Evolutionary conservation across 2,888 invertebrate genomes (phyloP), one percentile per base, ranked within the genome.

Genomic region (Chrysina gloriosa): DNA sequence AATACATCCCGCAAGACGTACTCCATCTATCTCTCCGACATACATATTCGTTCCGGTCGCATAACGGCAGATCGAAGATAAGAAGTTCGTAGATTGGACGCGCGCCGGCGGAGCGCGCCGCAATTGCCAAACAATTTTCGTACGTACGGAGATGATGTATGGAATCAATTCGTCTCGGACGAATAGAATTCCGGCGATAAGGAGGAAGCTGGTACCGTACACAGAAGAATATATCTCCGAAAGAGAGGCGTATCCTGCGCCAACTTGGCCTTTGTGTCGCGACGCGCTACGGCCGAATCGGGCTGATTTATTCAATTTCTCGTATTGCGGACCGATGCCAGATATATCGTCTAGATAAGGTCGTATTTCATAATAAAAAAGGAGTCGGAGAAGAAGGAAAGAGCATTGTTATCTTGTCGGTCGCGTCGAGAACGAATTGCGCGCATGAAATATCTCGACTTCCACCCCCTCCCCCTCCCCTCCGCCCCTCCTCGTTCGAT

Each of bases 111-210:
- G 52, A 7, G 52, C 52, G 21, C 48, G 27, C 29, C 39, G 27
- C 58, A 58, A 58, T 58, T 58, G 58, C 58, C 58, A 58, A 58
- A 58, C 58, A 58, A 42, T 58, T 56, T 58, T 58, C 58, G 42
- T 39, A 39, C 58, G 34, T 58, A 23, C 58, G 34, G 65, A 78
- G 76, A 81, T 82, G 83, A 83, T 81, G 80, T 81, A 83, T 82
- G 79, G 80, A 81, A 80, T 82, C 83, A 81, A 83, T 83, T 81
- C 82, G 80, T 81, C 77, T 76, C 77, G 77, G 50, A 78, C 77
- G 81, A 81, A 82, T 82, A 82, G 81, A 82, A 81, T 81, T 79
- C 78, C 76, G 74, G 74, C 76, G 81, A 80, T 80, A 80, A 80
- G 77, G 76, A 70, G 23, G 9, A 27, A 11, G 23, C 23, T n/a